Conservation (phyloP, 2,797 vertebrate species). For the Telmatherina bonti region DNA sequence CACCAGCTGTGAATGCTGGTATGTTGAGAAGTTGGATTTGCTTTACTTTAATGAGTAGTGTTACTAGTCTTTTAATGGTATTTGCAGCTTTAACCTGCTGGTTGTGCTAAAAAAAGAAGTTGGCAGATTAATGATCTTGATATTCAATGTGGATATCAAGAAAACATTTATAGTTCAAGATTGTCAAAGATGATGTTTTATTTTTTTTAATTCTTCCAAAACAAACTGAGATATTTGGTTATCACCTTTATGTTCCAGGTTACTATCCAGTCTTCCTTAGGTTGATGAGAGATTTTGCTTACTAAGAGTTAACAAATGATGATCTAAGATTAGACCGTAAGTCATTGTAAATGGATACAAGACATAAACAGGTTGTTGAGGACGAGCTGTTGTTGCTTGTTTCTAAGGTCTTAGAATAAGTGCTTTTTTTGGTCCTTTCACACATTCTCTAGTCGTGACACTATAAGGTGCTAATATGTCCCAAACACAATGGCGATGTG, state of each 20-base stretch:
- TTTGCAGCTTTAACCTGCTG: neutral
- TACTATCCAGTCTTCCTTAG: constrained; percentile 8
- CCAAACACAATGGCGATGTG: constrained; percentile 15
- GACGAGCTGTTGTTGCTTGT: constrained; percentile 5
- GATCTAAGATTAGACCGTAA: constrained; percentile 21
- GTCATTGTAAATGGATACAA: constrained; percentile 5
- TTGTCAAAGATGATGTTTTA: too few species aligned
- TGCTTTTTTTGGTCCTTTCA: constrained; percentile 15
- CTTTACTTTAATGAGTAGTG: neutral
- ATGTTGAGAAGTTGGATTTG: neutral
- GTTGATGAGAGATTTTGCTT: constrained; percentile 12
- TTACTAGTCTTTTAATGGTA: neutral
- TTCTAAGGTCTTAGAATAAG: constrained; percentile 15
- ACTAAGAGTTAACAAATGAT: neutral
- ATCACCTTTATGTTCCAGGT: constrained; percentile 14
- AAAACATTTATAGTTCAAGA: too few species aligned
- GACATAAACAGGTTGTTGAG: constrained; percentile 21
- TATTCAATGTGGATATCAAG: neutral
- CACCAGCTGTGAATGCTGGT: neutral
- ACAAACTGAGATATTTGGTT: constrained; percentile 30
- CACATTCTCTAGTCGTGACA: constrained; percentile 19
- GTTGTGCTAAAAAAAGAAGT: neutral
- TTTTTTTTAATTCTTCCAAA: neutral
- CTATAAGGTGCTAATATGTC: constrained; percentile 11
- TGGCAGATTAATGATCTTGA: neutral